Evolutionary conservation across 2,888 invertebrate genomes (phyloP).

Genomic region (Anthrax anthrax): DNA sequence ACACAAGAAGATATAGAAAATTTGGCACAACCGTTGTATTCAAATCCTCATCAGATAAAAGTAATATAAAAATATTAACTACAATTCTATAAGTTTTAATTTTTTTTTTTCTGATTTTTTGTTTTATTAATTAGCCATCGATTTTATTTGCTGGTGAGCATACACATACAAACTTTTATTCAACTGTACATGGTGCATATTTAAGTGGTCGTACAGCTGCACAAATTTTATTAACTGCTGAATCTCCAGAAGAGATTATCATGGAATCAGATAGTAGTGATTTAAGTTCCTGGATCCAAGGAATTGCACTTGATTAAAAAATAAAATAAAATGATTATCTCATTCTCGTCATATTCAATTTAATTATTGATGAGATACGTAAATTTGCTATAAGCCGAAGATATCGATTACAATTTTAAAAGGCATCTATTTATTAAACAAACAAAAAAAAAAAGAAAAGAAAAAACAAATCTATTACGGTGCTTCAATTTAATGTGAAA

Average conservation of each 20-base stretch:
- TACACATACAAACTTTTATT: constrained; percentile 87
- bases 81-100: background rate
- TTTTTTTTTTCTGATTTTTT: constrained; percentile 26
- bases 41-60: constrained; percentile 55
- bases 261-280: constrained; percentile 67
- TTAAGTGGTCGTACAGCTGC: constrained; percentile 74
- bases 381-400: no score
- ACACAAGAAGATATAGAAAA: constrained; percentile 79
- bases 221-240: constrained; percentile 49
- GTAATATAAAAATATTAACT: constrained; percentile 28
- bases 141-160: constrained; percentile 90
- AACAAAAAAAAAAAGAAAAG: no score
- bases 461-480: no score
- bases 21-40: constrained; percentile 69
- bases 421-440: no score
- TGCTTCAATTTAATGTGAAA: no score
- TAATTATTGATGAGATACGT: no score
- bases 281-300: constrained; percentile 77
- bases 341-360: no score
- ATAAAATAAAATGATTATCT: no score
- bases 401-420: no score
- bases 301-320: constrained; percentile 60
- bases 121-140: no score
- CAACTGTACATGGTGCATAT: constrained; percentile 89
- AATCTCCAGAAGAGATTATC: constrained; percentile 48